Evolutionary conservation across 2,797 vertebrate genomes (phyloP), one percentile per base, ranked within the genome.

Genomic region (Clamator glandarius): DNA sequence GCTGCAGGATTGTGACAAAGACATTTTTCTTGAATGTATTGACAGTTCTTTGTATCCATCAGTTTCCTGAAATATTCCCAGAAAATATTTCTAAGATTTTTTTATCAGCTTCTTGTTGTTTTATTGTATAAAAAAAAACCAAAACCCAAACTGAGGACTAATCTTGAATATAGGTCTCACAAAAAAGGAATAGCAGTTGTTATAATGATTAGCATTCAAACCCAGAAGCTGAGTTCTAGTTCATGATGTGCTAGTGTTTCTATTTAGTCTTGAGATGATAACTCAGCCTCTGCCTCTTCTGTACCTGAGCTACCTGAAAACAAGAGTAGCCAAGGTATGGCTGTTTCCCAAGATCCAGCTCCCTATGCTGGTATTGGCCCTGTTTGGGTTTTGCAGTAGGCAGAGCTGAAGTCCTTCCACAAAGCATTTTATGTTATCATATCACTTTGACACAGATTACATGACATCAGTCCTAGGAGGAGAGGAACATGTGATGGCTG

Each of bases 21-120:
- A 76, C 18, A 8, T 59, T 68, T 91, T 76, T 52, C 55, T 73
- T 80, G 6, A 93, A 94, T 59, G 66, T 83, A 88, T 39, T 78
- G 67, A 64, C 72, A 72, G 14, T 84, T 74, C 21, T 91, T 78
- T 95, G 42, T 92, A 86, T 87, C 67, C 81, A 44, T 29, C 35
- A 16, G 17, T 81, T 95, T 87, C 35, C 39, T 72, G 42, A 94
- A 90, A 48, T 95, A 92, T 39, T 92, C 28, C 54, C 57, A 59
- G 76, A 85, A 95, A 85, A 93, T 1, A 36, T 63, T 93, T 85
- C 26, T 80, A 84, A 81, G 57, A 83, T 69, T 94, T 96, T 95
- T 95, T 46, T 81, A 86, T 52, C 0, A 18, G 66, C 18, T 91
- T 72, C 54, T 36, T 69, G 23, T 83, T 93, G 41, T 42, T 89